Evolutionary conservation across 2,113 vertebrate genomes (phyloP).

Genomic region (Micronycteris hirsuta): DNA sequence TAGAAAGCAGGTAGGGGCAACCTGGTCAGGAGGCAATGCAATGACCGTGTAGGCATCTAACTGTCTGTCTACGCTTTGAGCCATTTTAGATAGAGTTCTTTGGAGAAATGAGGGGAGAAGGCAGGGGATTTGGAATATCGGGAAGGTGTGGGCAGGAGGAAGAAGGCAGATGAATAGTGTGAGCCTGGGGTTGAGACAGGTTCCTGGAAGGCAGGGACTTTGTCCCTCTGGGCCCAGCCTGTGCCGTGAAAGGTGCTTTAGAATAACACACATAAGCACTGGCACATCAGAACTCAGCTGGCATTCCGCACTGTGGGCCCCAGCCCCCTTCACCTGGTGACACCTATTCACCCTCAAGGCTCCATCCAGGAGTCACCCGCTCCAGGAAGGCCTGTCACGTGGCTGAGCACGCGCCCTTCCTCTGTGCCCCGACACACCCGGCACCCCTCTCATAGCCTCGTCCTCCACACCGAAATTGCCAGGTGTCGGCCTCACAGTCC

Average conservation of each 20-base stretch:
- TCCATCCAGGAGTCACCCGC: neutral
- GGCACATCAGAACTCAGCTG: neutral
- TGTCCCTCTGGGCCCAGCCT: neutral
- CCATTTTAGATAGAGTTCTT: neutral
- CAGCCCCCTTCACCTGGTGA: neutral
- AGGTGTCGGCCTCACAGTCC: fast-evolving
- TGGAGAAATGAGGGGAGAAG: neutral
- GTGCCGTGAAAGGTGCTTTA: fast-evolving
- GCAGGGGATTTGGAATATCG: neutral
- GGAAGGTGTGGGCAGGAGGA: neutral
- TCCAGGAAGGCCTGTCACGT: neutral
- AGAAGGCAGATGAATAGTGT: neutral
- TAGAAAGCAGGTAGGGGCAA: neutral
- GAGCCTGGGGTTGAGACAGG: neutral
- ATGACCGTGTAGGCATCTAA: neutral
- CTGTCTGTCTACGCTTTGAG: neutral
- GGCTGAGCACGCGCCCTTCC: neutral
- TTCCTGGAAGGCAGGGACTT: neutral
- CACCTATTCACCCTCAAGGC: neutral
- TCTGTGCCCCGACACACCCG: neutral
- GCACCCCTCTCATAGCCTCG: fast-evolving
- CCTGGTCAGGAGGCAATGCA: neutral
- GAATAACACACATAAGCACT: neutral
- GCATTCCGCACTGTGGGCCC: neutral
- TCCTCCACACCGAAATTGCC: neutral